Evolutionary conservation across 2,797 vertebrate species (phyloP).

Genomic region (Hippocampus kuda): DNA sequence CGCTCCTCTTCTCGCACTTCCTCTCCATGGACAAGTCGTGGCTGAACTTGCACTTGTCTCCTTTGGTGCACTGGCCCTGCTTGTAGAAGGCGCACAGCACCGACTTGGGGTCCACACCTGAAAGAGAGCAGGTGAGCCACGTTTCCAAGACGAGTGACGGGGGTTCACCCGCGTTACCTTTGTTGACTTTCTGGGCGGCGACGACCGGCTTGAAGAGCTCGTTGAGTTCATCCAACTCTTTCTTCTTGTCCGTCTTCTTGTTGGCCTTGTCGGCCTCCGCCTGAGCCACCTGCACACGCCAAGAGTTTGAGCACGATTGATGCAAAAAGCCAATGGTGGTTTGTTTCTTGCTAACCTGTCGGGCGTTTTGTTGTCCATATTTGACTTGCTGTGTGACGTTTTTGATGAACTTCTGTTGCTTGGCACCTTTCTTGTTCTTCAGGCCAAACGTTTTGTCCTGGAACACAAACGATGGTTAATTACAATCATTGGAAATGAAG

Average conservation of each 20-base stretch:
- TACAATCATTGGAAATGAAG: not conserved
- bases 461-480: not conserved
- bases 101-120: conserved; percentile 95
- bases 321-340: too few species aligned
- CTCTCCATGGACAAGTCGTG: conserved; percentile 91
- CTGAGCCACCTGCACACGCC: conserved; percentile 53
- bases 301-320: not conserved
- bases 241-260: conserved; percentile 93
- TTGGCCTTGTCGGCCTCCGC: conserved; percentile 72
- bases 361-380: conserved; percentile 58
- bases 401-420: conserved; percentile 98
- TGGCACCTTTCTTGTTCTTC: conserved; percentile 97
- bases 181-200: conserved; percentile 90
- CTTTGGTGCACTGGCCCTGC: conserved; percentile 96
- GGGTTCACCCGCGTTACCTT: conserved; percentile 71
- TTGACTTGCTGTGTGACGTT: conserved; percentile 96
- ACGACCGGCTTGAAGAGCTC: conserved; percentile 97
- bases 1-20: conserved; percentile 89
- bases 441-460: conserved; percentile 98
- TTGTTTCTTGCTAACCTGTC: conserved; percentile 38
- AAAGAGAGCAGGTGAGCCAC: not conserved
- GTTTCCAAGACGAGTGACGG: not conserved
- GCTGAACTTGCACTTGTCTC: conserved; percentile 98
- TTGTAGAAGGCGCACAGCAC: conserved; percentile 98
- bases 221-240: conserved; percentile 89